A percentile compares a stretch with the other conserved stretches of the same genome.
phyloP scores from a whole-genome alignment of 1,140 invertebrate species.

The Lysiphlebus fabarum region DNA sequence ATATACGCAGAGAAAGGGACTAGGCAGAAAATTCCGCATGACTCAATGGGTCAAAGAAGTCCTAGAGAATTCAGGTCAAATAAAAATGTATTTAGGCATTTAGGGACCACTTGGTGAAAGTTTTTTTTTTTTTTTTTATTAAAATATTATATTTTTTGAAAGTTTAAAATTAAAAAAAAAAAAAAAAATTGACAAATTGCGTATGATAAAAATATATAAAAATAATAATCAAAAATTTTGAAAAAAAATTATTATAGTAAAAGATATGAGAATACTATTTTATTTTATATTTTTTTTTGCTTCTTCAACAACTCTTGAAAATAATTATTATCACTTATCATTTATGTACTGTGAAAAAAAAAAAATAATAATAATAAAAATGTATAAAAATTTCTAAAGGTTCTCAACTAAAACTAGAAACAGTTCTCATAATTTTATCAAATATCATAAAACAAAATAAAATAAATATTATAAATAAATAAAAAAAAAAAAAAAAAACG shows the following conservation, averaged over 20 bases:
- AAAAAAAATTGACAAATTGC: conserved; percentile 16
- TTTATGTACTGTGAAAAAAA: not conserved
- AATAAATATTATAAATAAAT: conserved; percentile 1
- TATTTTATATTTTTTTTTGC: too few species aligned
- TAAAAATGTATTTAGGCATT: conserved; percentile 30
- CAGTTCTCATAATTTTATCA: not conserved
- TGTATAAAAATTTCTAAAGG: not conserved
- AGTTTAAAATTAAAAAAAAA: too few species aligned
- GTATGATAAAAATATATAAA: too few species aligned
- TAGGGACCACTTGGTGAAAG: conserved; percentile 33
- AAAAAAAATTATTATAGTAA: too few species aligned
- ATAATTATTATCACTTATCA: not conserved
- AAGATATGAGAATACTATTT: too few species aligned
- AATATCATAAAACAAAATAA: not conserved
- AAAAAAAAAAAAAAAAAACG: not conserved
- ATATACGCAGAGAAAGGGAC: conserved; percentile 22
- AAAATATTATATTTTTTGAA: too few species aligned
- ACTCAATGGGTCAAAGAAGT: conserved; percentile 25
- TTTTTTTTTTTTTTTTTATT: conserved; percentile 23
- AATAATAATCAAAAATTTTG: too few species aligned
- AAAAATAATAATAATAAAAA: too few species aligned
- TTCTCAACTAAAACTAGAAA: too few species aligned
- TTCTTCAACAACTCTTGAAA: too few species aligned
- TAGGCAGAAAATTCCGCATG: conserved; percentile 23
- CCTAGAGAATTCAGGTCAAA: conserved; percentile 33